Percentiles rank a stretch among this genome's conserved stretches.
Conservation (phyloP, 2,888 invertebrate species). For the Limnephilus lunatus region DNA sequence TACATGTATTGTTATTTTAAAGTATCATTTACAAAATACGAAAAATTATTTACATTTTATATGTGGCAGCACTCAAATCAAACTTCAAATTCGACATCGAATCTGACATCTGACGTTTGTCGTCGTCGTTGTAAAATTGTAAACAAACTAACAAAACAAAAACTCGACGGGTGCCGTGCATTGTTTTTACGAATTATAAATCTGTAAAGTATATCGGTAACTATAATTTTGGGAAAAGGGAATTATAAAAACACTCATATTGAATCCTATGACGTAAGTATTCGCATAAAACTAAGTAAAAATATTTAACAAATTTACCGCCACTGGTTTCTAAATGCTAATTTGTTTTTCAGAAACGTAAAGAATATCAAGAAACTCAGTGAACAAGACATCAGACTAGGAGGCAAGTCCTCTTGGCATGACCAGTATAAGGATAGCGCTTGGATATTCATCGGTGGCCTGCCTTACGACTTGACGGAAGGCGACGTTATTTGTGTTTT, state of each 20-base stretch:
- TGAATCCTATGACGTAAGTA: constrained; percentile 83
- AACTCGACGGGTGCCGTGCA: no score
- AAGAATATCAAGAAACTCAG: constrained; percentile 95
- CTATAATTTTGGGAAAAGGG: no score
- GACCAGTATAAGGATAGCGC: constrained; percentile 96
- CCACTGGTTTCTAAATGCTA: not conserved
- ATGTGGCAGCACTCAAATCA: no score
- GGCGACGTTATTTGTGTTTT: constrained; percentile 95
- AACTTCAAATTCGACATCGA: no score
- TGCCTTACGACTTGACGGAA: constrained; percentile 96
- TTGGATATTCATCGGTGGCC: constrained; percentile 97
- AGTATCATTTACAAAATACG: no score
- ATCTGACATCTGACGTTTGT: no score
- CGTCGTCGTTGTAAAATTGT: no score
- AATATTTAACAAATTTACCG: not conserved
- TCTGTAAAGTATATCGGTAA: no score
- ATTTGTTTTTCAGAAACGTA: constrained; percentile 84
- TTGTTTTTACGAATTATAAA: no score
- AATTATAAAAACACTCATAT: constrained; percentile 68
- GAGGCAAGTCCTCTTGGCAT: constrained; percentile 93
- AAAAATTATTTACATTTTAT: no score
- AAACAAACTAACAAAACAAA: no score
- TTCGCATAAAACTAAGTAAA: not conserved
- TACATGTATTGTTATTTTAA: no score
- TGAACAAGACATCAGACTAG: constrained; percentile 89